These are phyloP conservation scores for Myopa tessellatipennis DNA, from an alignment of 2,888 invertebrate genomes.

Conservation along the genomic window DNA sequence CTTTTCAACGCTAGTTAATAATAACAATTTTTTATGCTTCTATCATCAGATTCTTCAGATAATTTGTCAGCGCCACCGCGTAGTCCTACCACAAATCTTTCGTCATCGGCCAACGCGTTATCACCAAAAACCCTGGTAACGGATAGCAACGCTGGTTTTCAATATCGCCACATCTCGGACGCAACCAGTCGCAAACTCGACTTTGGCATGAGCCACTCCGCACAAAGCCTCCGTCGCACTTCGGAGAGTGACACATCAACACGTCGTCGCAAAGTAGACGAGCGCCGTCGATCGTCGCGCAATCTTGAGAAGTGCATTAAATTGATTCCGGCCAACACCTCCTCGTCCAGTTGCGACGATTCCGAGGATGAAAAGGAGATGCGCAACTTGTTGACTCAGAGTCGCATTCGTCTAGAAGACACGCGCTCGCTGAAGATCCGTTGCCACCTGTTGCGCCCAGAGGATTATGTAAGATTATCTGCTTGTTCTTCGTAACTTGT, in stretches of 20 bases:
- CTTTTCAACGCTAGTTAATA: constrained; percentile 37
- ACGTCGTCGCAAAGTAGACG: constrained; percentile 64
- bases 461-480: constrained; percentile 67
- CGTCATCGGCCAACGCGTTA: constrained; percentile 62
- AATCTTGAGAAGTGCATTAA: constrained; percentile 66
- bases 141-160: constrained; percentile 30
- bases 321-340: constrained; percentile 61
- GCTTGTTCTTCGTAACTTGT: neutral
- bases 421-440: constrained; percentile 67
- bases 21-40: neutral
- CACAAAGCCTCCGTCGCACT: constrained; percentile 65
- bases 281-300: constrained; percentile 66
- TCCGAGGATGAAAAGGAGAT: constrained; percentile 67
- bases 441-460: constrained; percentile 67
- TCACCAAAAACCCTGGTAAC: constrained; percentile 56
- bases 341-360: constrained; percentile 66
- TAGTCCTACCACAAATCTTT: constrained; percentile 55
- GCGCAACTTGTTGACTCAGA: constrained; percentile 64
- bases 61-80: constrained; percentile 51
- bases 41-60: constrained; percentile 48
- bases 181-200: constrained; percentile 63
- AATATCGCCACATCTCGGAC: constrained; percentile 45
- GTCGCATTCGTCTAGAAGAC: constrained; percentile 64
- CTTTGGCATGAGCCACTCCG: constrained; percentile 65
- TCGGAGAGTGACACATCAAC: constrained; percentile 67